Percentiles rank a stretch among this genome's conserved stretches.
These are phyloP conservation scores for Pyrgus malvae DNA, from an alignment of 2,888 invertebrate species.

Conservation along the genomic window DNA sequence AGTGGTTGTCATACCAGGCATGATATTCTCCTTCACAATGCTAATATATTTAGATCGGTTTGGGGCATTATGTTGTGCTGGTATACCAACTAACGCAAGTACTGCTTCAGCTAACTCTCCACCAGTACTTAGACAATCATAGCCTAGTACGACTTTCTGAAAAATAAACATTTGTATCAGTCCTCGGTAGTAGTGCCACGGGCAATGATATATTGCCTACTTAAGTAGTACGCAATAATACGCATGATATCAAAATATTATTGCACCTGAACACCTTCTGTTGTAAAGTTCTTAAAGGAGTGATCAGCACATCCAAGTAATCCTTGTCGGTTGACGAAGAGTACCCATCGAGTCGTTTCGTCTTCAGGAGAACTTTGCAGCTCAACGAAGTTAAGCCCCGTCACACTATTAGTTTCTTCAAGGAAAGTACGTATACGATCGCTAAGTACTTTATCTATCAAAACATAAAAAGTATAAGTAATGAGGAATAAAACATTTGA, in stretches of 20 bases:
- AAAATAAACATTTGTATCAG: no score
- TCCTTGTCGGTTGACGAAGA: slow-evolving; percentile 59
- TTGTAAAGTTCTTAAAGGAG: slow-evolving; percentile 48
- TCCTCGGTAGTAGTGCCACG: no score
- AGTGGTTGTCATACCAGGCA: no score
- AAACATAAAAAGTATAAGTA: background rate
- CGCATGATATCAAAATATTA: no score
- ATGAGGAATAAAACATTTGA: no score
- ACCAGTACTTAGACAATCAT: slow-evolving; percentile 52
- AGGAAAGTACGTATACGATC: slow-evolving; percentile 56
- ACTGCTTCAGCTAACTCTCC: slow-evolving; percentile 51
- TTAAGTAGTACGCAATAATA: no score
- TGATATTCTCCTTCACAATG: slow-evolving; percentile 48
- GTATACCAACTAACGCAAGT: slow-evolving; percentile 58
- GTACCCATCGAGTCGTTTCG: slow-evolving; percentile 52
- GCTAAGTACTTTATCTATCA: slow-evolving; percentile 57
- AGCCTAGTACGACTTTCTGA: slow-evolving; percentile 59
- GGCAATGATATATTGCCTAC: no score
- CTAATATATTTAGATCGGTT: slow-evolving; percentile 51
- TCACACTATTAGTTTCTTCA: slow-evolving; percentile 42
- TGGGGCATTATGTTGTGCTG: slow-evolving; percentile 65
- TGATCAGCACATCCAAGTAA: slow-evolving; percentile 54
- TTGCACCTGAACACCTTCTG: slow-evolving; percentile 57
- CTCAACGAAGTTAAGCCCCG: slow-evolving; percentile 54
- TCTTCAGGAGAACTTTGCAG: slow-evolving; percentile 50